These are phyloP conservation scores for Lobophora halterata DNA, from an alignment of 2,888 invertebrate species.

Conservation along the genomic window DNA sequence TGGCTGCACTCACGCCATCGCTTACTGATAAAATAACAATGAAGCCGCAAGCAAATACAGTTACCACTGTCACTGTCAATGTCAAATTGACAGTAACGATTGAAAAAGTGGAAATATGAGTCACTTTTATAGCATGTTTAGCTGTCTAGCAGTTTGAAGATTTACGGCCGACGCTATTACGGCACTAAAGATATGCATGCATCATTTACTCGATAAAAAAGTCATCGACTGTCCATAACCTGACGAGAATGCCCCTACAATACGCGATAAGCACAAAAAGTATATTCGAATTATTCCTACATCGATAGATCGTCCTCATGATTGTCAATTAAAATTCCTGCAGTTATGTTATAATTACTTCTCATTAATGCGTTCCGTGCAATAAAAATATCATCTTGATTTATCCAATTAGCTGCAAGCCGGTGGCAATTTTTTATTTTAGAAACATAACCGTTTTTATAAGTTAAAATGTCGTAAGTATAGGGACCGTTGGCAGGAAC, in stretches of 20 bases:
- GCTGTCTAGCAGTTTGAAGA: conserved; percentile 29
- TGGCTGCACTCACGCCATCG: conserved; percentile 37
- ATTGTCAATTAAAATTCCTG: conserved; percentile 65
- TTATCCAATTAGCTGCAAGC: conserved; percentile 41
- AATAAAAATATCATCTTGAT: conserved; percentile 47
- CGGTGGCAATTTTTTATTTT: conserved; percentile 39
- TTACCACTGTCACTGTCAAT: conserved; percentile 22
- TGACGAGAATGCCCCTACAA: conserved; percentile 16
- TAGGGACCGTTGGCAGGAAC: conserved; percentile 10
- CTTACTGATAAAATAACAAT: conserved; percentile 37
- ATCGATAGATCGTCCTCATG: conserved; percentile 44
- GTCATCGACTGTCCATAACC: conserved; percentile 25
- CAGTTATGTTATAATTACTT: conserved; percentile 57
- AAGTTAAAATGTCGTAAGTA: conserved; percentile 20
- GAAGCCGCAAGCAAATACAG: conserved; percentile 34
- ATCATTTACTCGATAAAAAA: conserved; percentile 29
- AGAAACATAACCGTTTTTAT: conserved; percentile 31
- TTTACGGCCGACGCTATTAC: conserved; percentile 23
- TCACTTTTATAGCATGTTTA: conserved; percentile 21
- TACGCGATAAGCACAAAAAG: conserved; percentile 33
- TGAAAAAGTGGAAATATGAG: conserved; percentile 32
- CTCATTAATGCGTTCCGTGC: conserved; percentile 51
- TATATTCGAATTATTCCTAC: conserved; percentile 38
- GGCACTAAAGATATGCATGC: conserved; percentile 24
- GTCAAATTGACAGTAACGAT: conserved; percentile 31